These are phyloP conservation scores for Ypsolopha scabrella DNA, from an alignment of 2,888 invertebrate species.

Conservation along the genomic window DNA sequence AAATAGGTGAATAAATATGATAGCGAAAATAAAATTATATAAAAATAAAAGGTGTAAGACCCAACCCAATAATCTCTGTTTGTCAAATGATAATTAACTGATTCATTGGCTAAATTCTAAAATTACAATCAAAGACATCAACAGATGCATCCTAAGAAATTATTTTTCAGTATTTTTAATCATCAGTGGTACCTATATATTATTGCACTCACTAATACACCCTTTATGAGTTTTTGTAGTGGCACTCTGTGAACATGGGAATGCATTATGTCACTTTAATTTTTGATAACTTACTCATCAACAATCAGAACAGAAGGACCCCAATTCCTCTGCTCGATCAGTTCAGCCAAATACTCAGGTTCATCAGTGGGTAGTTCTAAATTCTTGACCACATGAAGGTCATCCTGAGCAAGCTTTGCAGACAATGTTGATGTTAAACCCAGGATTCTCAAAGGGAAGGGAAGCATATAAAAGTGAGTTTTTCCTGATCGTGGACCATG, in stretches of 20 bases:
- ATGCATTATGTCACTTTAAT: too few relatives aligned
- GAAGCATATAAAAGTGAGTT: constrained; percentile 94
- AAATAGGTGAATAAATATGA: too few relatives aligned
- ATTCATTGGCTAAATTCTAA: not conserved
- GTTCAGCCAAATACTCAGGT: constrained; percentile 79
- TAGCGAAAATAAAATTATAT: too few relatives aligned
- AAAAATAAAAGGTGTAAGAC: too few relatives aligned
- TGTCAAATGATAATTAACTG: too few relatives aligned
- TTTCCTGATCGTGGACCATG: constrained; percentile 95
- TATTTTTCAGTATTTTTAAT: too few relatives aligned
- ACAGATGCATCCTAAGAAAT: not conserved
- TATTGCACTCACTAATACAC: too few relatives aligned
- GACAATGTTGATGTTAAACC: constrained; percentile 89
- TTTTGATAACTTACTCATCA: constrained; percentile 83
- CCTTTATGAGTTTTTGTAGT: too few relatives aligned
- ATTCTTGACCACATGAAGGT: constrained; percentile 89
- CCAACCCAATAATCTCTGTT: too few relatives aligned
- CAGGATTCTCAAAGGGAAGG: constrained; percentile 78
- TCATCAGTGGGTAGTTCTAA: constrained; percentile 89
- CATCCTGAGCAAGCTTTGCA: constrained; percentile 94
- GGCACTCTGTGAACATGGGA: too few relatives aligned
- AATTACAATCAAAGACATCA: not conserved
- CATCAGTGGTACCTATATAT: too few relatives aligned
- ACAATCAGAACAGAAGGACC: constrained; percentile 95
- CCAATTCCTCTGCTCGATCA: constrained; percentile 91